A percentile compares a stretch with the other conserved stretches of the same genome.
Conservation (phyloP, 1,140 invertebrate species). For the Palaemon carinicauda region DNA sequence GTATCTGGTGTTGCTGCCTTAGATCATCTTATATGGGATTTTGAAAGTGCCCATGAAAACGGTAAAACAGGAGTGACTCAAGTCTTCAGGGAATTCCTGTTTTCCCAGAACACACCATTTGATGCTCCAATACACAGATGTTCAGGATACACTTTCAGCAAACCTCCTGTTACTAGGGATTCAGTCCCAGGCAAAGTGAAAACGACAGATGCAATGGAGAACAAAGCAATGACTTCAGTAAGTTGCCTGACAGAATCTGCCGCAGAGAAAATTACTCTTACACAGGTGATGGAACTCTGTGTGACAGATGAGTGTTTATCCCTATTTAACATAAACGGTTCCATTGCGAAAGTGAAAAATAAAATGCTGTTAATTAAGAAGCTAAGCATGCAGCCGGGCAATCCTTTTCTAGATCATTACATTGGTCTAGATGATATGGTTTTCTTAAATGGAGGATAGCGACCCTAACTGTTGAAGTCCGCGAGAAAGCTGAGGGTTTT, state of each 20-base stretch:
- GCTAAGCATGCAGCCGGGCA: background rate
- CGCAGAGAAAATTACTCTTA: too few relatives aligned
- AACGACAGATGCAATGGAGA: constrained; percentile 26
- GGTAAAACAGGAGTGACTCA: constrained; percentile 4
- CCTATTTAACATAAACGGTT: constrained; percentile 8
- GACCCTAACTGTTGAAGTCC: background rate
- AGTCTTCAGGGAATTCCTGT: background rate
- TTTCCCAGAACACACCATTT: background rate
- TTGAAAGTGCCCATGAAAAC: too few relatives aligned
- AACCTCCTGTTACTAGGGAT: background rate
- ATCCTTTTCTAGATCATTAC: constrained; percentile 7
- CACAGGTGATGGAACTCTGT: too few relatives aligned
- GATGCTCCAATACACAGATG: too few relatives aligned
- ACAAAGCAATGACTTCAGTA: constrained; percentile 7
- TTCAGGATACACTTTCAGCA: background rate
- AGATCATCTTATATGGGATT: too few relatives aligned
- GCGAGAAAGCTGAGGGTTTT: background rate
- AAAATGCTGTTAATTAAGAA: background rate
- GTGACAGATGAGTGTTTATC: constrained; percentile 9
- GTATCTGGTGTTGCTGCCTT: too few relatives aligned
- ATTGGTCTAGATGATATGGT: background rate
- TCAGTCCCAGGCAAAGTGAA: background rate
- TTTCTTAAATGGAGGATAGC: background rate
- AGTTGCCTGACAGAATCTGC: too few relatives aligned
- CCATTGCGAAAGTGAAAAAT: background rate